These are phyloP conservation scores for Anniella stebbinsi DNA, from an alignment of 2,797 vertebrate species.

Conservation along the genomic window DNA sequence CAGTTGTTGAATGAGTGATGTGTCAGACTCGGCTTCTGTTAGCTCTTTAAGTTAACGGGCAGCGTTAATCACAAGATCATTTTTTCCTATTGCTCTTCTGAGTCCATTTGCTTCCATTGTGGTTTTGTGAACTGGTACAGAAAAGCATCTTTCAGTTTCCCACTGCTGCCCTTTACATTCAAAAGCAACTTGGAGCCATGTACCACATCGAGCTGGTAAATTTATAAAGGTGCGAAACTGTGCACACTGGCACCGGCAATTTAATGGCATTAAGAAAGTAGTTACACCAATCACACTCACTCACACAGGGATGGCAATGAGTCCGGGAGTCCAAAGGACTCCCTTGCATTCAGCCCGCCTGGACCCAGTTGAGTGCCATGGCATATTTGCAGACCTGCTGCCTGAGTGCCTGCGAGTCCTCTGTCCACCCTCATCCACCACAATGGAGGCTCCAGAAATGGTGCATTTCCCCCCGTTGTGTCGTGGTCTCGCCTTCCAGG, in stretches of 20 bases:
- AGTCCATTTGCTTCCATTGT: background rate
- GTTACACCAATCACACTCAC: background rate
- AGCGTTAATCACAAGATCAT: constrained; percentile 60
- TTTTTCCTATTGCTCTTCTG: constrained; percentile 49
- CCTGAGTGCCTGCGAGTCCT: no score
- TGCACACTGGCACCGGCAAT: background rate
- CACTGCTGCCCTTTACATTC: background rate
- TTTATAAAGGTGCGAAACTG: background rate
- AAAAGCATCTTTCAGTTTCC: background rate
- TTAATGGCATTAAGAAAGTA: background rate
- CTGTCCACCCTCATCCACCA: background rate
- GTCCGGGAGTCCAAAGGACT: no score
- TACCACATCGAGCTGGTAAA: background rate
- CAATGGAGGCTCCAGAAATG: background rate
- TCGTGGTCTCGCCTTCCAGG: no score
- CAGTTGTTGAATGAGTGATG: constrained; percentile 64
- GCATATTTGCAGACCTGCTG: no score
- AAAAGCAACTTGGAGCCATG: background rate
- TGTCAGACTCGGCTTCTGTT: constrained; percentile 69
- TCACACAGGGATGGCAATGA: no score
- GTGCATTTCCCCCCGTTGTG: no score
- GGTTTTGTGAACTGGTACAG: background rate
- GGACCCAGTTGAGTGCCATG: no score
- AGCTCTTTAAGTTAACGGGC: constrained; percentile 58
- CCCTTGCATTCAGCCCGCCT: no score